These are phyloP conservation scores for Marcusenius ussheri DNA, from an alignment of 2,113 vertebrate species.

Conservation along the genomic window DNA sequence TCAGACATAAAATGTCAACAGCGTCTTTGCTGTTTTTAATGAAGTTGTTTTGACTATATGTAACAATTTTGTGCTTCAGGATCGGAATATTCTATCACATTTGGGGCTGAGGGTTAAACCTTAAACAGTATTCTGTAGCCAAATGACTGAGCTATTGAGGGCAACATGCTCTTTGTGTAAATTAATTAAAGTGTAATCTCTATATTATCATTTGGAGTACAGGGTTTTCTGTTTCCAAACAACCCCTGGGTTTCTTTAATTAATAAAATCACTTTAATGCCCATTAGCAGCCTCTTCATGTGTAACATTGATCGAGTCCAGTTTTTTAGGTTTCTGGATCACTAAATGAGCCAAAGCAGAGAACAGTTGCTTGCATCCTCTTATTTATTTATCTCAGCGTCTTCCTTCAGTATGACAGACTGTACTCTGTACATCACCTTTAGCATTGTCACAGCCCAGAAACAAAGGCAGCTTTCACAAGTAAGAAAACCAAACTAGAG, in stretches of 20 bases:
- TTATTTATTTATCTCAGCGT: neutral
- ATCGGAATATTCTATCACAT: conserved; percentile 48
- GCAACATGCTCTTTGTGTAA: neutral
- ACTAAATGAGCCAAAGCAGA: neutral
- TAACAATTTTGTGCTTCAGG: conserved; percentile 52
- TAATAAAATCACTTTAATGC: neutral
- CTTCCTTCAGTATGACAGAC: neutral
- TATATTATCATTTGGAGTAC: neutral
- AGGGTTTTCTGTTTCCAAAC: neutral
- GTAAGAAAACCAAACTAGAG: neutral
- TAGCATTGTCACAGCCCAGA: neutral
- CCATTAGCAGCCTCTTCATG: neutral
- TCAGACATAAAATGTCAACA: conserved; percentile 27
- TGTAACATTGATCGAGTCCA: neutral
- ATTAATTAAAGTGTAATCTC: conserved; percentile 14
- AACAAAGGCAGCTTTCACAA: neutral
- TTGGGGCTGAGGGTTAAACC: conserved; percentile 22
- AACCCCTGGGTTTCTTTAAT: neutral
- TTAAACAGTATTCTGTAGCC: neutral
- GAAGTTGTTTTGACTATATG: conserved; percentile 44
- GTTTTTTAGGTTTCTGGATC: neutral
- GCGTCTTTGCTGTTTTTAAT: conserved; percentile 39
- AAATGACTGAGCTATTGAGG: conserved; percentile 8
- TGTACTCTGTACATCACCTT: neutral
- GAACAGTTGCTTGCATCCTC: neutral